Base-by-base conservation (phyloP, 2,888 invertebrate genomes). In the Xylophagus ater region DNA sequence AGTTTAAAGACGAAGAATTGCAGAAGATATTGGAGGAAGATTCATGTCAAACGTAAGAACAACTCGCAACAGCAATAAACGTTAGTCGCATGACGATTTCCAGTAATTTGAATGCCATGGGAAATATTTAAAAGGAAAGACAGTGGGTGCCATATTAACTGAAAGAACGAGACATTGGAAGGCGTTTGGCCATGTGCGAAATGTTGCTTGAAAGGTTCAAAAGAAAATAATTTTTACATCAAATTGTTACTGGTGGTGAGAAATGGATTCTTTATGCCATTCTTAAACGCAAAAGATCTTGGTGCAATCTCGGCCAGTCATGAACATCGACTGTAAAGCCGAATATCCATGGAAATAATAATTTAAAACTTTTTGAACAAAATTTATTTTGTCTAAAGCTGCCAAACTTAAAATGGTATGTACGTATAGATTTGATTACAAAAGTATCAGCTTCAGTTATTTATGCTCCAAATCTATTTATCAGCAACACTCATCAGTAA, bases 251-350 rank as follows among this genome's bases (percentile, higher is more conserved):
- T 29, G 14, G 29, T 10, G 29, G 17, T 4, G 29, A 29, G 17
- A 29, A 29, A 29, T 29, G 29, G 29, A n/a, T n/a, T n/a, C n/a
- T n/a, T n/a, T n/a, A n/a, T n/a, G n/a, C n/a, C n/a, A n/a, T n/a
- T n/a, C n/a, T 20, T 9, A 32, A 32, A 12, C 19, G 19, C 32
- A 32, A 19, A 12, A 17, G 20, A 32, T 20, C 4, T 18, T 19
- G 10, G 32, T 17, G 32, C n/a, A 18, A 17, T 18, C 32, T 20
- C 19, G 19, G 32, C 19, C 32, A 32, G n/a, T n/a, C 32, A 18
- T 9, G 19, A 32, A 32, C 18, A 32, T 32, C 19, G 32, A 32
- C 12, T 20, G n/a, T n/a, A n/a, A n/a, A n/a, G n/a, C n/a, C n/a
- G n/a, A n/a, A n/a, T n/a, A n/a, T n/a, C n/a, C n/a, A n/a, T n/a